phyloP scores from a whole-genome alignment of 1,140 invertebrate genomes.

The Lasioglossum baleicum region DNA sequence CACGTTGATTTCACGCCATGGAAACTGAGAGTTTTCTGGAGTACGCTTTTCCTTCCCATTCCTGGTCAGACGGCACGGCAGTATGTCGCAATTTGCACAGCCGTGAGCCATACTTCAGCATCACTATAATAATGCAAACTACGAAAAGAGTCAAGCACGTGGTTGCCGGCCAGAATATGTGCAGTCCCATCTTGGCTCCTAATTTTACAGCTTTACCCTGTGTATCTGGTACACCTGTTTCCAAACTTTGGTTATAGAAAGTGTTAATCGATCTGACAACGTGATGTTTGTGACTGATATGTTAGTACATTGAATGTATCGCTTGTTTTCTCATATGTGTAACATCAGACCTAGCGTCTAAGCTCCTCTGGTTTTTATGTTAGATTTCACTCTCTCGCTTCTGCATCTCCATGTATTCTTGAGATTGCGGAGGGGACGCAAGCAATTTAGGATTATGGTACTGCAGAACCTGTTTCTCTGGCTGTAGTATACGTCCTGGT shows the following conservation, averaged over 20 bases:
- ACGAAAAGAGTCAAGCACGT: constrained; percentile 86
- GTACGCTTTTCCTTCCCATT: constrained; percentile 83
- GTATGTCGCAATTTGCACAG: constrained; percentile 85
- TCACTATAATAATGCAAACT: constrained; percentile 86
- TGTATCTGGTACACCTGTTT: constrained; percentile 6
- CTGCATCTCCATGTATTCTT: constrained; percentile 87
- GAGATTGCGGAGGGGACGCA: constrained; percentile 62
- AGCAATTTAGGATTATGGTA: constrained; percentile 70
- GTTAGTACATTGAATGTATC: constrained; percentile 5
- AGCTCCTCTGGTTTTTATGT: constrained; percentile 85
- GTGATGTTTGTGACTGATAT: neutral
- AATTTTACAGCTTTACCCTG: neutral
- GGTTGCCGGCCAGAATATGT: constrained; percentile 87
- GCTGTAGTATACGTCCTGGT: constrained; percentile 66
- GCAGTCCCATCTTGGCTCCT: constrained; percentile 81
- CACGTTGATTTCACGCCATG: constrained; percentile 58
- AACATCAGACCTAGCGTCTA: constrained; percentile 72
- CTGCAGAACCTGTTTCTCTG: constrained; percentile 59
- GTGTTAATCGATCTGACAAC: constrained; percentile 7
- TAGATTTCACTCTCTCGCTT: constrained; percentile 91
- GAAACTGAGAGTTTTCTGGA: constrained; percentile 83
- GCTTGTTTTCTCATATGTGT: neutral
- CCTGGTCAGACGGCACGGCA: constrained; percentile 81
- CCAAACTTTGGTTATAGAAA: constrained; percentile 10
- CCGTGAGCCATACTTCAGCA: constrained; percentile 86